A percentile compares a stretch with the other conserved stretches of the same genome.
Evolutionary conservation across 2,888 invertebrate species (phyloP).

Genomic region (Linyphia triangularis): DNA sequence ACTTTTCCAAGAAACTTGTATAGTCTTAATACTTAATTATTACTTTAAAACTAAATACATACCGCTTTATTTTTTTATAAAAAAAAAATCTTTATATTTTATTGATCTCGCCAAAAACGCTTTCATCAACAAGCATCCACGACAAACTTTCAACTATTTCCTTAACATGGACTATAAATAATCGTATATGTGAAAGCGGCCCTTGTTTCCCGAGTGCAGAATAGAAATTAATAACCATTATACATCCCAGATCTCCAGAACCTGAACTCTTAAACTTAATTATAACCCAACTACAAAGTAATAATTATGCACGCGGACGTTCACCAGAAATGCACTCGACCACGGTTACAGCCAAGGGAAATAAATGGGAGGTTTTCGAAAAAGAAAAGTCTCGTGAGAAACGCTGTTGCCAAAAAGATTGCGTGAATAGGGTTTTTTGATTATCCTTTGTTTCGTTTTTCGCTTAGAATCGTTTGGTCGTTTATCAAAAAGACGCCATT

Average conservation of each 20-base stretch:
- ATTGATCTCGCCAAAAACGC: too few species aligned
- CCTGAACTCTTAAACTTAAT: conserved; percentile 71
- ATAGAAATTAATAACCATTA: conserved; percentile 67
- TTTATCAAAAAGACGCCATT: background rate
- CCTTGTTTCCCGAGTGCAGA: background rate
- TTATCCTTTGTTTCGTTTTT: background rate
- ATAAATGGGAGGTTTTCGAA: conserved; percentile 37
- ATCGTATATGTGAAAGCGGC: conserved; percentile 26
- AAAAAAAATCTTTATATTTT: too few species aligned
- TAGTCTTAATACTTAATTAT: too few species aligned
- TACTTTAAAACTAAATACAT: too few species aligned
- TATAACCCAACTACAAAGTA: conserved; percentile 63
- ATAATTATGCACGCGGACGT: conserved; percentile 65
- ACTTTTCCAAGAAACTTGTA: too few species aligned
- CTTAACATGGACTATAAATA: conserved; percentile 22
- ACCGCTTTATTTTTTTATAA: too few species aligned
- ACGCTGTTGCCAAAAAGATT: conserved; percentile 15
- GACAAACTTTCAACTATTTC: background rate
- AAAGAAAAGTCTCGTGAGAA: conserved; percentile 46
- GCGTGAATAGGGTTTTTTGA: background rate
- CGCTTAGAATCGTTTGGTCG: background rate
- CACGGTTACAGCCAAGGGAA: conserved; percentile 50
- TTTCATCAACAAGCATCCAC: too few species aligned
- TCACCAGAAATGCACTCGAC: conserved; percentile 18
- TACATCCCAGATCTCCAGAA: conserved; percentile 22